Evolutionary conservation across 2,113 vertebrate genomes (phyloP), one percentile per base, ranked within the genome.

Genomic region (Ranitomeya variabilis): DNA sequence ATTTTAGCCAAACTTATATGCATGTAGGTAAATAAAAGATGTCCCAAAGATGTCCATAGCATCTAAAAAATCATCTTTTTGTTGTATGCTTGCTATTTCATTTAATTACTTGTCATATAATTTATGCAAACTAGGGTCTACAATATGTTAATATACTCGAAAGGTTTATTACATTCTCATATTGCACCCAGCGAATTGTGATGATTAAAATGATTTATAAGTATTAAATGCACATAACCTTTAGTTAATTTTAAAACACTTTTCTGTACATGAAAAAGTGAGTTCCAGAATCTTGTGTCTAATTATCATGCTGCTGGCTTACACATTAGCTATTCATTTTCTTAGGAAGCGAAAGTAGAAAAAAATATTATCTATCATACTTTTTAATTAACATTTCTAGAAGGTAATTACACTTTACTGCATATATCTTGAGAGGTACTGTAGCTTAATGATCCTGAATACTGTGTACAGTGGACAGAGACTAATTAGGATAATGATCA

Each of bases 331-430:
- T 89, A 85, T 89, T 84, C 87, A 89, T 89, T 89, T 89, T 85
- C 82, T 57, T 85, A 79, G 62, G 87, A 89, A 78, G 81, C 57
- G 60, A 85, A 89, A 71, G 86, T 69, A 67, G 78, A 87, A 87
- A 87, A 86, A 89, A 85, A 89, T 87, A 69, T 89, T 85, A 85
- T 89, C 81, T 89, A 84, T 89, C 81, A 85, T 85, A 89, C 83
- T 79, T 88, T 84, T 89, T 89, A 89, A 89, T 89, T 89, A 89
- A 89, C 87, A 89, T 89, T 89, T 89, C 82, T 89, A 77, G 87
- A 85, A 89, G 82, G 82, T 89, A 89, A 89, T 89, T 89, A 89
- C 57, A 89, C 81, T 85, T 89, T 85, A 85, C 71, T 85, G 87
- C 73, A 89, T 85, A 89, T 89, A 89, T 89, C 87, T 89, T 89